Conservation (phyloP, 1,140 invertebrate genomes). For the Brachionus koreanus region DNA sequence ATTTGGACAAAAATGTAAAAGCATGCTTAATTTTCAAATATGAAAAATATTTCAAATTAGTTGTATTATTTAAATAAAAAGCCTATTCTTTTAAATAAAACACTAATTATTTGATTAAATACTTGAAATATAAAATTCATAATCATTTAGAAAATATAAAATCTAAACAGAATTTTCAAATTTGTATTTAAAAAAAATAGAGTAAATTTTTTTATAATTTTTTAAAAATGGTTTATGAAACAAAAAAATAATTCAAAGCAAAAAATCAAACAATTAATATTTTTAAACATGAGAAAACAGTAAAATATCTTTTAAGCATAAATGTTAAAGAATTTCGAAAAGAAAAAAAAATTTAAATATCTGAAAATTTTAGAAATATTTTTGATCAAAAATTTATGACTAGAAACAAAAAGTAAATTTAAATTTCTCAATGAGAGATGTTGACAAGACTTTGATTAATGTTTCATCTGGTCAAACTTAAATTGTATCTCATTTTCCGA, state of each 20-base stretch:
- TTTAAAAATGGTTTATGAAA: not conserved
- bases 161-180: not conserved
- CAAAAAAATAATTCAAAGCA: not conserved
- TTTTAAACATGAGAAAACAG: not conserved
- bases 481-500: constrained; percentile 19
- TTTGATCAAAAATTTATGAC: not conserved
- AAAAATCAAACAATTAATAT: not conserved
- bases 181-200: not conserved
- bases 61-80: too few relatives aligned
- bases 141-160: too few relatives aligned
- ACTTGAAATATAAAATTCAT: too few relatives aligned
- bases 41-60: too few relatives aligned
- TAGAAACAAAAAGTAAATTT: not conserved
- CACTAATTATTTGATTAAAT: too few relatives aligned
- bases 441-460: not conserved
- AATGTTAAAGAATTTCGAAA: not conserved
- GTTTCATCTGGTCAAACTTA: not conserved
- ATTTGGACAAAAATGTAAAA: too few relatives aligned
- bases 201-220: not conserved
- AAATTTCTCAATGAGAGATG: not conserved
- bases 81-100: too few relatives aligned
- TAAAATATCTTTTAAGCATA: not conserved
- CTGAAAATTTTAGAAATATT: too few relatives aligned
- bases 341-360: not conserved
- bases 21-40: too few relatives aligned